Evolutionary conservation across 92 coral and sea anemone genomes (phyloP), one percentile per base, ranked within the genome.

Genomic region (Porites rus): DNA sequence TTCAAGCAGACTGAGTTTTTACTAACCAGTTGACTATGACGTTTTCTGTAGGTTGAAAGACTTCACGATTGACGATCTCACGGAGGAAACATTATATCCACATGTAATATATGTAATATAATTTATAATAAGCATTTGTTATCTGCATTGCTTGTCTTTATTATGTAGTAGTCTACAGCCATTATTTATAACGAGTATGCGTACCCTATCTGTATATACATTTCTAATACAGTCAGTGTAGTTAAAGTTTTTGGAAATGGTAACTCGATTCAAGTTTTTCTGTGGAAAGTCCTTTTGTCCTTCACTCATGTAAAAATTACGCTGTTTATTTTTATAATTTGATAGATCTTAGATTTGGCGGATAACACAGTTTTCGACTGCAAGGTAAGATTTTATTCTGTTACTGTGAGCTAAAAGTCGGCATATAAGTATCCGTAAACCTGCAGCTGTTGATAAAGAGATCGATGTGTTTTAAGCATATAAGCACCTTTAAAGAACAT

Each of bases 351-450:
- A 54, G 90, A 94, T 52, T 90, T 97, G 62, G 93, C 95, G 69
- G 99, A 97, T 83, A 94, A 93, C 85, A 89, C 93, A 13, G 88
- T 97, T 62, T 95, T 95, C 72, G 97, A 97, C 76, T 92, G 96
- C 87, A 92, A 95, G 97, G 99, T 97, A 88, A 52, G 91, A 63
- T 25, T 38, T 4, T 31, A 1, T 25, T 18, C 12, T 18, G 74
- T 25, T 56, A 2, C 4, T 56, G 46, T 38, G 46, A 38, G 46
- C 46, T 4, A 38, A 38, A 38, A 38, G 6, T 38, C 46, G 4
- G 46, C 5, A 38, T 38, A 38, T 38, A 38, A 38, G 6, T 38
- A 38, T 38, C 46, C 6, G 46, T 38, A 38, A 38, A 38, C 21
- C 61, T 75, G 16, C 11, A 97, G 99, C 97, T 61, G 93, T 97